Evolutionary conservation across 2,888 invertebrate species (phyloP), one percentile per base, ranked within the genome.

Genomic region (Ditula angustiorana): DNA sequence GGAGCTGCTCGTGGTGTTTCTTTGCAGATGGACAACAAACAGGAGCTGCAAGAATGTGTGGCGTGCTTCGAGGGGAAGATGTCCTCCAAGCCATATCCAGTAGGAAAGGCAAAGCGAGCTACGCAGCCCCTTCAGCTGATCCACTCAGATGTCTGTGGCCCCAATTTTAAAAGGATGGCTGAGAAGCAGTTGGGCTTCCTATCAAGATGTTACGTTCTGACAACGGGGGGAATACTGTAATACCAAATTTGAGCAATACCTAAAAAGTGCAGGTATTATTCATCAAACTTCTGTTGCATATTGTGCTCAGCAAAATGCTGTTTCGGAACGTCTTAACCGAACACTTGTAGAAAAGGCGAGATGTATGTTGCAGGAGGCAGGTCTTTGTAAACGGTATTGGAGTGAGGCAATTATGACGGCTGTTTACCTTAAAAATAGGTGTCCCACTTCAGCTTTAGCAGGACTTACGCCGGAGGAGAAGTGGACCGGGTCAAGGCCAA

Each of bases 171-270:
- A 26, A 10, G 0, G 8, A 5, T 55, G 30, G 67, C 71, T 5
- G 66, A 67, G 53, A 76, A 71, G 30, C 69, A 72, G 44, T 62
- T 49, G 0, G 70, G 67, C 5, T 52, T 19, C 26, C 16, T 21
- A 64, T 68, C 2, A 68, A 68, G 26, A 7, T 3, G 13, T 16
- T 74, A 0, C 49, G 68, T 24, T 49, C 70, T 11, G 74, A 72
- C 57, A 67, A 67, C 30, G 73, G 70, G 0, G 21, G 5, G 71
- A 74, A 44, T 74, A 69, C 55, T 19, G 16, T 35, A 66, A 53
- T 61, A 41, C 11, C 10, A 4, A 41, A 10, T 65, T 61, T n/a
- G 11, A 5, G 1, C 0, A 8, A n/a, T 49, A 28, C 4, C 4
- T 49, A 8, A 26, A 49, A 26, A 28, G 4, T 1, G 10, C 13